Conservation (phyloP, 1,140 invertebrate species). For the Acarapis woodi region DNA sequence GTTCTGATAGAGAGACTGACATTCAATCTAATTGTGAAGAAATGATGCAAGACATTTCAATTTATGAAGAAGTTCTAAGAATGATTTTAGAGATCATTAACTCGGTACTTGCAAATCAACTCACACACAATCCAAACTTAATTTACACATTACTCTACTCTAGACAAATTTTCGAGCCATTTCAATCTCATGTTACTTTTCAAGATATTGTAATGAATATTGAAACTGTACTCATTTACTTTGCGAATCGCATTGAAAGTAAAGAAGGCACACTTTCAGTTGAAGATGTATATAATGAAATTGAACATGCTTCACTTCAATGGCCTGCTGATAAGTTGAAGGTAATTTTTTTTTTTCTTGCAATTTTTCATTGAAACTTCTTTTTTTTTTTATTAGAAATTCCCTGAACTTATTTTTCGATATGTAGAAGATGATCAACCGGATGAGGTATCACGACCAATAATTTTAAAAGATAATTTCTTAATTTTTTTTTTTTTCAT, state of each 20-base stretch:
- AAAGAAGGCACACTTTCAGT: slow-evolving; percentile 38
- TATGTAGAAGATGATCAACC: slow-evolving; percentile 97
- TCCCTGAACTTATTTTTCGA: slow-evolving; percentile 90
- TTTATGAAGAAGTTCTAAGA: slow-evolving; percentile 82
- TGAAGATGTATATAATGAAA: slow-evolving; percentile 46
- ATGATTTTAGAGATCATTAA: slow-evolving; percentile 92
- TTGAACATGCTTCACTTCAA: slow-evolving; percentile 51
- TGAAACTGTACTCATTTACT: slow-evolving; percentile 66
- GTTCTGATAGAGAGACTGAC: slow-evolving; percentile 6
- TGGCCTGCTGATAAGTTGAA: slow-evolving; percentile 71
- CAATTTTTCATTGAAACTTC: slow-evolving; percentile 1
- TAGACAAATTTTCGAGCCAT: slow-evolving; percentile 56
- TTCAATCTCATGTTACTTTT: slow-evolving; percentile 56
- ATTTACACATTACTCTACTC: slow-evolving; percentile 89
- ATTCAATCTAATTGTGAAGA: slow-evolving; percentile 8
- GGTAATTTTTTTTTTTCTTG: slow-evolving; percentile 22
- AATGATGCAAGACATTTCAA: slow-evolving; percentile 48
- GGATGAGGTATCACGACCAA: too few relatives aligned
- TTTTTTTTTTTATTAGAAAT: slow-evolving; percentile 39
- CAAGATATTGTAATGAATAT: slow-evolving; percentile 90
- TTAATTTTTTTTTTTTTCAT: too few relatives aligned
- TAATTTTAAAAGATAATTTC: too few relatives aligned
- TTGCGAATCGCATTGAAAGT: slow-evolving; percentile 35
- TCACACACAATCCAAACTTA: slow-evolving; percentile 70
- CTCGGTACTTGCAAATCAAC: slow-evolving; percentile 55